These are phyloP conservation scores for Stramonita haemastoma DNA, from an alignment of 2,888 invertebrate genomes.

Conservation along the genomic window DNA sequence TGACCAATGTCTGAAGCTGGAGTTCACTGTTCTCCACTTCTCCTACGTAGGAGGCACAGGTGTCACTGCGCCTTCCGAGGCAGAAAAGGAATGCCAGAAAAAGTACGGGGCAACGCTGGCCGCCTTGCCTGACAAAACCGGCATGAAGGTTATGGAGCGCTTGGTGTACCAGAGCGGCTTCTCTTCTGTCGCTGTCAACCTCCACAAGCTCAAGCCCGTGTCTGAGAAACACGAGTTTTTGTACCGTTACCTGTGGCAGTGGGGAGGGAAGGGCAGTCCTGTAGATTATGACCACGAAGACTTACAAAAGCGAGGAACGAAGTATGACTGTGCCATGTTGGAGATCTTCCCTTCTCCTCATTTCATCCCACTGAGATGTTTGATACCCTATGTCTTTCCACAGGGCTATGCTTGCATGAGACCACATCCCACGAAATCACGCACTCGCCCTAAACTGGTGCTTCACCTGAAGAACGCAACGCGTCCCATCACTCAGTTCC, in stretches of 20 bases:
- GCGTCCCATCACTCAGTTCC: not conserved
- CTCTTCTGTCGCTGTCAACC: not conserved
- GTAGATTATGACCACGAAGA: not conserved
- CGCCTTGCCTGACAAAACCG: not conserved
- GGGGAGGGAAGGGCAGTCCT: not conserved
- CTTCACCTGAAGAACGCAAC: not conserved
- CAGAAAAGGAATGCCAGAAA: not conserved
- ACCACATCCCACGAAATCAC: not conserved
- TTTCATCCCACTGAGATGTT: not conserved
- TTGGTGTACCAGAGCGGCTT: not conserved
- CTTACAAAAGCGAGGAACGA: not conserved
- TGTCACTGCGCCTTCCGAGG: not conserved
- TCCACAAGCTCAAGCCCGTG: not conserved
- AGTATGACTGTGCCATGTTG: not conserved
- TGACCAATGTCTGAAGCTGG: not conserved
- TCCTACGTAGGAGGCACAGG: not conserved
- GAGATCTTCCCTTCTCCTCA: not conserved
- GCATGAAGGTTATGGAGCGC: not conserved
- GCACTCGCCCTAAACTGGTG: not conserved
- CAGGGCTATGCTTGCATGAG: not conserved
- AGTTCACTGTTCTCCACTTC: not conserved
- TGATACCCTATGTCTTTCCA: not conserved
- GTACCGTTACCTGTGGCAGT: slow-evolving; percentile 18
- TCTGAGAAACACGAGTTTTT: not conserved
- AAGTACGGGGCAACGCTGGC: not conserved